Conservation (phyloP, 2,113 vertebrate genomes). For the Brachypteracias leptosomus region DNA sequence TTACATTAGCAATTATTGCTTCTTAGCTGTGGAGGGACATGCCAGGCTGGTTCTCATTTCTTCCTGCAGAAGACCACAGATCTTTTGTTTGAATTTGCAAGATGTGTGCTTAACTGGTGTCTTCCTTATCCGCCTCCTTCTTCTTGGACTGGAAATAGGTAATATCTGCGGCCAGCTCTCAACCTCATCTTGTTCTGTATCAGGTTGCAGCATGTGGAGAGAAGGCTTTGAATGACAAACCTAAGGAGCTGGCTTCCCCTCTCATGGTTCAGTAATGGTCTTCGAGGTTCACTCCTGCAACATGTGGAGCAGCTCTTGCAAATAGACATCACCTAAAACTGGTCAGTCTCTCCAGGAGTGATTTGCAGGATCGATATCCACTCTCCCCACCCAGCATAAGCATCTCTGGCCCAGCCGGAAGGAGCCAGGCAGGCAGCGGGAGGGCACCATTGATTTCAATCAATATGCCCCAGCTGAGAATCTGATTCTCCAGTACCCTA, state of each 20-base stretch:
- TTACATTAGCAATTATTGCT: neutral
- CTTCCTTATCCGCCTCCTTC: neutral
- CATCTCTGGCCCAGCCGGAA: neutral
- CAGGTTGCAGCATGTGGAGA: neutral
- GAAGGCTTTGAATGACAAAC: neutral
- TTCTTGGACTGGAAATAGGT: neutral
- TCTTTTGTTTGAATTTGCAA: neutral
- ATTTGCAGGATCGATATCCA: neutral
- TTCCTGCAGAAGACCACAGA: neutral
- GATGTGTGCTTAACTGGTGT: neutral
- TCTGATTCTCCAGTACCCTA: neutral
- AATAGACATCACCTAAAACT: neutral
- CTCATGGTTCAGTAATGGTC: accelerated
- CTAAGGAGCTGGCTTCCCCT: neutral
- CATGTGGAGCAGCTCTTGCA: neutral
- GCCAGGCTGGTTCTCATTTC: neutral
- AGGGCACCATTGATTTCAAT: neutral
- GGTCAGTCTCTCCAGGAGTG: neutral
- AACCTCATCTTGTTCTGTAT: neutral
- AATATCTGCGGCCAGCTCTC: neutral
- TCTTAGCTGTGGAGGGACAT: neutral
- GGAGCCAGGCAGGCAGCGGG: neutral
- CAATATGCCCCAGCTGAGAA: neutral
- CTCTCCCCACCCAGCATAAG: neutral
- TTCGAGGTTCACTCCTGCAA: neutral